Conservation (phyloP, 1,140 invertebrate genomes). For the Ctenoplectra terminalis region DNA sequence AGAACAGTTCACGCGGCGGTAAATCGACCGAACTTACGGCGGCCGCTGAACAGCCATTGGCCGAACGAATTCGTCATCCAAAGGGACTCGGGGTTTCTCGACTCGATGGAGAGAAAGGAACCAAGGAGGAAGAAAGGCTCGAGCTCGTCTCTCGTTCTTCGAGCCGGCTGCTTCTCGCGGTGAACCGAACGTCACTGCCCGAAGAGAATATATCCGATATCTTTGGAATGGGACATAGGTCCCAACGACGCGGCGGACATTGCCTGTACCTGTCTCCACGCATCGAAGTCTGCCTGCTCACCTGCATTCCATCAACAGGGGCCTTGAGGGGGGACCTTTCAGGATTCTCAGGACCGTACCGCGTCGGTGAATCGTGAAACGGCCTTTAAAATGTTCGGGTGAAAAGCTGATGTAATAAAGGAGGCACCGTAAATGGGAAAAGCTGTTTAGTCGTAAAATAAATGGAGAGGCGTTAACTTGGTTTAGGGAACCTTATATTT, state of each 20-base stretch:
- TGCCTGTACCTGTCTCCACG: conserved; percentile 82
- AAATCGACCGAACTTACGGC: background rate
- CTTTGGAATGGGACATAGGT: conserved; percentile 82
- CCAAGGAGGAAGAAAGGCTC: conserved; percentile 2
- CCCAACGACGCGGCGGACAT: conserved; percentile 76
- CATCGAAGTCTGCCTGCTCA: conserved; percentile 80
- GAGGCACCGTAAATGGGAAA: too few species aligned
- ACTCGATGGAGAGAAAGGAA: background rate
- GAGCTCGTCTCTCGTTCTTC: background rate
- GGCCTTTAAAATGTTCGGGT: background rate
- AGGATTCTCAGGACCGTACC: conserved; percentile 64
- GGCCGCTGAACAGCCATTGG: conserved; percentile 43
- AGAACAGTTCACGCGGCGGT: background rate
- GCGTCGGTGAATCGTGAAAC: background rate
- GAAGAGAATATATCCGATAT: conserved; percentile 78
- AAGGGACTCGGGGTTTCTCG: background rate
- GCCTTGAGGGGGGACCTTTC: conserved; percentile 57
- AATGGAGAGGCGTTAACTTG: too few species aligned
- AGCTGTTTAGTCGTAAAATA: too few species aligned
- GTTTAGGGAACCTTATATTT: too few species aligned
- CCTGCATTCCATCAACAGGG: conserved; percentile 81
- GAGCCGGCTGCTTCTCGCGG: background rate
- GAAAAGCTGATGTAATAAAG: background rate
- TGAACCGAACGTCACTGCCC: conserved; percentile 19
- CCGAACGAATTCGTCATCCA: conserved; percentile 55